A percentile compares a stretch with the other conserved stretches of the same genome.
These are phyloP conservation scores for Notarius lentiginosus DNA, from an alignment of 2,113 vertebrate species.

Conservation along the genomic window DNA sequence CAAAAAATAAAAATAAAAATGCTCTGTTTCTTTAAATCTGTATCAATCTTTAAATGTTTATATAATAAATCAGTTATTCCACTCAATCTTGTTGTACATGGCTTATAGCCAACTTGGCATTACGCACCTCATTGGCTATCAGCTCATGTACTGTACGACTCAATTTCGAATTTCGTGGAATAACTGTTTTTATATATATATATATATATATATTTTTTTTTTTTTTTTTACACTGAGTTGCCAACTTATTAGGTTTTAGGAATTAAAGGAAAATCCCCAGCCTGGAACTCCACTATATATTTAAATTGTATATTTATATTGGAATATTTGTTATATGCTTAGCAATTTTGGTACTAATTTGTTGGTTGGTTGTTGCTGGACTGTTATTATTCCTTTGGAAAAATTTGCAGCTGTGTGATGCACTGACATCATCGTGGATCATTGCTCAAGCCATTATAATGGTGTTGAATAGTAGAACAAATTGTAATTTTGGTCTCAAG, in stretches of 20 bases:
- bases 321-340: neutral
- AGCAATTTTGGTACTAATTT: neutral
- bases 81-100: no score
- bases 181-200: no score
- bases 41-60: no score
- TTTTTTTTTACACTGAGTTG: no score
- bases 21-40: no score
- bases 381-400: neutral
- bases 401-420: neutral
- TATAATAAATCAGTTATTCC: no score
- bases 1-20: no score
- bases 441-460: neutral
- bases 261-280: neutral
- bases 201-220: no score
- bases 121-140: no score
- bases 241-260: neutral
- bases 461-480: neutral
- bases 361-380: neutral
- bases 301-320: neutral
- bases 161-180: no score
- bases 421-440: neutral
- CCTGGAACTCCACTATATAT: neutral
- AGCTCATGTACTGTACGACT: no score
- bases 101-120: no score
- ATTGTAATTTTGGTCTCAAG: neutral